These are phyloP conservation scores for Erebia ligea DNA, from an alignment of 2,888 invertebrate genomes.

Conservation along the genomic window DNA sequence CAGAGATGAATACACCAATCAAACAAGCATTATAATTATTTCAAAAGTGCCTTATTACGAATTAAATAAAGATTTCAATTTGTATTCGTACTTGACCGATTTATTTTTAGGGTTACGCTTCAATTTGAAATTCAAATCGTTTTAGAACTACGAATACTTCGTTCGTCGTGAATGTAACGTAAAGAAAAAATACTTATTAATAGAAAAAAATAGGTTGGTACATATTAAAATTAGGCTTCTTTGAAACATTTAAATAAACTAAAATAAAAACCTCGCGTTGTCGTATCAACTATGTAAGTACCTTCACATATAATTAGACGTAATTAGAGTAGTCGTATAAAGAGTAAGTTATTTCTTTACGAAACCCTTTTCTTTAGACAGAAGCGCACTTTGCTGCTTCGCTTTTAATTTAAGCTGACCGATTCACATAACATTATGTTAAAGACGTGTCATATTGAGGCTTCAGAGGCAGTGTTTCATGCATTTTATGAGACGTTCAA, in stretches of 20 bases:
- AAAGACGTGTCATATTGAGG: constrained; percentile 31
- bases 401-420: constrained; percentile 32
- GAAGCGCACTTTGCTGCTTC: not conserved
- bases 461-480: constrained; percentile 36
- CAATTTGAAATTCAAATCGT: too few relatives aligned
- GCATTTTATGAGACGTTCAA: constrained; percentile 40
- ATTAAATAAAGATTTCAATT: constrained; percentile 27
- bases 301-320: too few relatives aligned
- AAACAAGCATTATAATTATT: constrained; percentile 25
- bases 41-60: constrained; percentile 20
- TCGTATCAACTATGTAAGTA: too few relatives aligned
- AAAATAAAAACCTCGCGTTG: too few relatives aligned
- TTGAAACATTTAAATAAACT: too few relatives aligned
- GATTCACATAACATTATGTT: constrained; percentile 36
- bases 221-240: too few relatives aligned
- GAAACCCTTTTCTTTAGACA: not conserved
- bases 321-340: too few relatives aligned
- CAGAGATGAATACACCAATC: constrained; percentile 23
- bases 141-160: too few relatives aligned
- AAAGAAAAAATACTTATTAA: too few relatives aligned
- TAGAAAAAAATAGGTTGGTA: too few relatives aligned
- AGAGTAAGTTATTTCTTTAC: too few relatives aligned
- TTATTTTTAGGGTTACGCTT: constrained; percentile 15
- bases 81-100: constrained; percentile 31
- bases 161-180: too few relatives aligned